Base-by-base conservation (phyloP, 2,888 invertebrate genomes). In the Nymphalis c-album region DNA sequence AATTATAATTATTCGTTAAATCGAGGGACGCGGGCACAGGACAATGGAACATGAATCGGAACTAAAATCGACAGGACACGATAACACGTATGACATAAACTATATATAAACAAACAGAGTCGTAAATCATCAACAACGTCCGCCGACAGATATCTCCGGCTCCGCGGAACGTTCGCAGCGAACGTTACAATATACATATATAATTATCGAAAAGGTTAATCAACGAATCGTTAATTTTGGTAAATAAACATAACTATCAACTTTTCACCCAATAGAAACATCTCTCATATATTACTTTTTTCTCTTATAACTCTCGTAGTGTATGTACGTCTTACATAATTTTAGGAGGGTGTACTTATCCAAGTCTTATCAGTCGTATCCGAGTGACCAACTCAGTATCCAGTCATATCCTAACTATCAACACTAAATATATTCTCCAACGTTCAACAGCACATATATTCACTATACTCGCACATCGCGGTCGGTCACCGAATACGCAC, bases 401-500 rank as follows among this genome's bases (percentile, higher is more conserved):
- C 90, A 85, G 88, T 87, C 87, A 84, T 79, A 82, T 73, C 73
- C 71, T 75, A 78, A 85, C 85, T 79, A 85, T 87, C 88, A 91
- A 91, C 91, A 90, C 91, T 89, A 90, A 86, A 88, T 85, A 88
- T 91, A 88, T 84, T 85, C 87, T 91, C 86, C 85, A 92, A 91
- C 92, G 86, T 91, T 91, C 92, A 92, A 92, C 92, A 92, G 89
- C 90, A 91, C 90, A 88, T 91, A 91, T 91, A 91, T 90, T 88
- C 91, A 91, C 91, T 91, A 90, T 86, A 87, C 86, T 88, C 86
- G 84, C 57, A 40, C 88, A 82, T 75, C 77, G 75, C 76, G 81
- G 85, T 87, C 89, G 88, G 88, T 85, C 89, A 86, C 89, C 86
- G 88, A 86, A 87, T 85, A 85, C 87, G 85, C 77, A 80, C 78